Base-by-base conservation (phyloP, 2,113 vertebrate genomes). In the Ammospiza nelsoni region DNA sequence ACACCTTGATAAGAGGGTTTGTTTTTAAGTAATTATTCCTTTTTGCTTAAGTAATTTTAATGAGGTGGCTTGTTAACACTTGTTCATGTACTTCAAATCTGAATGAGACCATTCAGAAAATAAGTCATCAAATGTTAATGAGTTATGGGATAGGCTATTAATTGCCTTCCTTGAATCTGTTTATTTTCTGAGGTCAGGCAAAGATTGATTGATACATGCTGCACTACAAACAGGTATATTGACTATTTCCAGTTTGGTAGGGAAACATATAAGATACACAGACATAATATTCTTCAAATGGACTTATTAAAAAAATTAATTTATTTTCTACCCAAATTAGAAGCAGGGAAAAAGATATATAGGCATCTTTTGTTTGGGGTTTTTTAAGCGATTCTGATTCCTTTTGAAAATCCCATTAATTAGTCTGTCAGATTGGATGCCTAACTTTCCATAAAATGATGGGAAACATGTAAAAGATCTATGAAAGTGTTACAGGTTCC, bases 61-160 rank as follows among this genome's bases (percentile, higher is more conserved):
- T 71, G 57, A 58, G 39, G 52, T 78, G 59, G 65, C 82, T 90
- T 92, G 80, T 94, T 93, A 93, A 89, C 48, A 37, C 71, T 94
- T 68, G 81, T 44, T 91, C 84, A 23, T 3, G 46, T 66, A 62
- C 54, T 92, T 87, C 54, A 61, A 61, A 77, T 49, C 55, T 63
- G 46, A 90, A 86, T 62, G 33, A 90, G 59, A 58, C 27, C 55
- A n/a, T 90, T 87, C 39, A 37, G 90, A 93, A 73, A 86, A 83
- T 88, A 74, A 97, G 68, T 91, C 82, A 91, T 76, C 87, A 63
- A 55, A 81, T 44, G 61, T 74, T 92, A 95, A 94, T 77, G 75
- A 95, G 67, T 66, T 76, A 76, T 19, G 57, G 82, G 67, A 69
- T 61, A 87, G 55, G 55, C 67, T 95, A 77, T 88, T 95, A 89